Evolutionary conservation across 92 coral and sea anemone genomes (phyloP).

Genomic region (Heliopora coerulea): DNA sequence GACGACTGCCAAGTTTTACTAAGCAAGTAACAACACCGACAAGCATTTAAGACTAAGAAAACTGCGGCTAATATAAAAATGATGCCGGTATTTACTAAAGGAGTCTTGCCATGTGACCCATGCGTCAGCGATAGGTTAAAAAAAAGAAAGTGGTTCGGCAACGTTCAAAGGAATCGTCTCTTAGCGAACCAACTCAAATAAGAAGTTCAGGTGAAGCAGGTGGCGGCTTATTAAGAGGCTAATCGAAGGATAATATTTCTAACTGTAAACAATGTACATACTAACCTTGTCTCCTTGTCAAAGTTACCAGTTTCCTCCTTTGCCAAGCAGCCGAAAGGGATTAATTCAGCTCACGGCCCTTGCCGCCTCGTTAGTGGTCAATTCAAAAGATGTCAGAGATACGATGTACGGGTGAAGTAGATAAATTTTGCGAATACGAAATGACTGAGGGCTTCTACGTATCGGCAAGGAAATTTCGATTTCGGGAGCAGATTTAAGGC

Average conservation of each 20-base stretch:
- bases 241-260: constrained; percentile 22
- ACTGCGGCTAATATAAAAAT: too few species aligned
- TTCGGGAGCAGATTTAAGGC: not conserved
- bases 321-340: not conserved
- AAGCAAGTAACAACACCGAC: too few species aligned
- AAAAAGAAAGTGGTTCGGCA: constrained; percentile 10
- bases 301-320: not conserved
- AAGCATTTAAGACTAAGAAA: too few species aligned
- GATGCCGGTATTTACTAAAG: too few species aligned
- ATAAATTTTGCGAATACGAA: not conserved
- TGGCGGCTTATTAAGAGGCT: constrained; percentile 24
- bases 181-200: not conserved
- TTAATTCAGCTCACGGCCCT: not conserved
- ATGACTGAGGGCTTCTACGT: constrained; percentile 1
- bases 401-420: not conserved
- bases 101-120: too few species aligned
- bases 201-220: not conserved
- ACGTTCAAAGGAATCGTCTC: not conserved
- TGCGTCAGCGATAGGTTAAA: not conserved
- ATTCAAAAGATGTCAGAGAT: not conserved
- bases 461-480: constrained; percentile 11
- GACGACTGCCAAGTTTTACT: too few species aligned
- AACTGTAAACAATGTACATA: constrained; percentile 9
- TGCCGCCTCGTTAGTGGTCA: not conserved
- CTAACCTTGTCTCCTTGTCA: not conserved